These are phyloP conservation scores for Leguminivora glycinivorella DNA, from an alignment of 1,140 invertebrate genomes.

Conservation along the genomic window DNA sequence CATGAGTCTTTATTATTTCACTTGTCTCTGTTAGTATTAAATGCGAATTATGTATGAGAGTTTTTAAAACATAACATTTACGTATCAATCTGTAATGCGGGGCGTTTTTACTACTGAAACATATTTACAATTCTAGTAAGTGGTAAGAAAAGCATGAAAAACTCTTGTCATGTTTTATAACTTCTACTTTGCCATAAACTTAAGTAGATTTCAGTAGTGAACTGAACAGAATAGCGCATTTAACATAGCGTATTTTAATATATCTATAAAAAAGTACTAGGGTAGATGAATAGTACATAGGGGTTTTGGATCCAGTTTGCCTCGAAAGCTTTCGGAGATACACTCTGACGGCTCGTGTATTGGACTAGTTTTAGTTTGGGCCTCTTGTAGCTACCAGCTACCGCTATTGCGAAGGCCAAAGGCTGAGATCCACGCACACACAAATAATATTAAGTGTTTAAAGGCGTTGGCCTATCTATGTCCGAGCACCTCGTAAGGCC, in stretches of 20 bases:
- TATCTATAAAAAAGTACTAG: background rate
- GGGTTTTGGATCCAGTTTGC: no score
- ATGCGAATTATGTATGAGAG: constrained; percentile 25
- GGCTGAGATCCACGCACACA: no score
- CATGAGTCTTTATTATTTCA: background rate
- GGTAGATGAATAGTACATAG: no score
- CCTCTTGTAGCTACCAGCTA: no score
- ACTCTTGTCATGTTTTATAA: background rate
- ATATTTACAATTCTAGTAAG: background rate
- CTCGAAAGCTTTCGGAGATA: no score
- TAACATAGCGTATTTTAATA: background rate
- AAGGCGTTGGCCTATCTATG: no score
- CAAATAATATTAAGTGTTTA: no score
- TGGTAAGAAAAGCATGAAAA: background rate
- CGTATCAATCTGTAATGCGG: background rate
- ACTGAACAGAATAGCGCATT: background rate
- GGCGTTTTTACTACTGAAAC: background rate
- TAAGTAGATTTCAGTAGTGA: background rate
- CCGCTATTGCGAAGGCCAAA: no score
- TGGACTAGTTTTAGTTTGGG: no score
- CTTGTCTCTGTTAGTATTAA: background rate
- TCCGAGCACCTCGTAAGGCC: no score
- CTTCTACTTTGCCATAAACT: background rate
- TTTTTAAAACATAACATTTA: constrained; percentile 19
- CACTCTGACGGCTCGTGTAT: no score